phyloP scores from a whole-genome alignment of 2,113 vertebrate genomes.

The Sus scrofa region DNA sequence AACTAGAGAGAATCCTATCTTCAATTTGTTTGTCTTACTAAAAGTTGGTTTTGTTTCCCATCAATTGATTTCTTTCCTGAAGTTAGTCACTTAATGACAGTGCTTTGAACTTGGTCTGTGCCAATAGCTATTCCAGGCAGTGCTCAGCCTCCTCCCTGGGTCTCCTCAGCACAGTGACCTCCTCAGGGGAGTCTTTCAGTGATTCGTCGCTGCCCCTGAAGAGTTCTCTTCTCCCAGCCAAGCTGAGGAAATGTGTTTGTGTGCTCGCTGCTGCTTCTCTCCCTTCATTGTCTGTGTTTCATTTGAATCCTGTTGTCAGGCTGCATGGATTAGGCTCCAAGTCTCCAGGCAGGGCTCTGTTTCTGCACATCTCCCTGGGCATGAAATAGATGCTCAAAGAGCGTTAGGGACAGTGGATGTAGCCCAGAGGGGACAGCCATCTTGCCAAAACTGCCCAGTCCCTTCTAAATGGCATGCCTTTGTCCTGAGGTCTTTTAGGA shows the following conservation, averaged over 20 bases:
- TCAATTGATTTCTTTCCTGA: neutral
- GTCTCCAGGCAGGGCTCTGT: neutral
- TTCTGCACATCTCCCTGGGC: neutral
- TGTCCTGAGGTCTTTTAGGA: neutral
- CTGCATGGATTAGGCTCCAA: neutral
- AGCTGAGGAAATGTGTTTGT: neutral
- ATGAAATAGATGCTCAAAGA: neutral
- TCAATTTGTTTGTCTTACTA: neutral
- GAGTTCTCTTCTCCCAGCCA: neutral
- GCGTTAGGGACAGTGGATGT: neutral
- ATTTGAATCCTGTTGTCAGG: neutral
- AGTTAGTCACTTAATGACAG: neutral
- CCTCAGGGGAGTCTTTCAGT: neutral
- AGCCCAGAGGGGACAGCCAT: neutral
- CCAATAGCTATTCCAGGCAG: fast-evolving
- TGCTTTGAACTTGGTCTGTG: neutral
- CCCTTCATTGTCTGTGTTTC: neutral
- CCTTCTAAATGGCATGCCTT: neutral
- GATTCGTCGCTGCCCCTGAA: neutral
- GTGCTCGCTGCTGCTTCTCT: neutral
- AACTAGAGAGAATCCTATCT: neutral
- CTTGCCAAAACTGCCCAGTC: neutral
- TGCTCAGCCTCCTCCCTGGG: neutral
- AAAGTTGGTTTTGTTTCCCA: neutral
- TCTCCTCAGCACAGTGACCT: neutral